Percentiles rank a stretch among this genome's conserved stretches.
These are phyloP conservation scores for Agrotis clavis DNA, from an alignment of 2,888 invertebrate genomes.

Conservation along the genomic window DNA sequence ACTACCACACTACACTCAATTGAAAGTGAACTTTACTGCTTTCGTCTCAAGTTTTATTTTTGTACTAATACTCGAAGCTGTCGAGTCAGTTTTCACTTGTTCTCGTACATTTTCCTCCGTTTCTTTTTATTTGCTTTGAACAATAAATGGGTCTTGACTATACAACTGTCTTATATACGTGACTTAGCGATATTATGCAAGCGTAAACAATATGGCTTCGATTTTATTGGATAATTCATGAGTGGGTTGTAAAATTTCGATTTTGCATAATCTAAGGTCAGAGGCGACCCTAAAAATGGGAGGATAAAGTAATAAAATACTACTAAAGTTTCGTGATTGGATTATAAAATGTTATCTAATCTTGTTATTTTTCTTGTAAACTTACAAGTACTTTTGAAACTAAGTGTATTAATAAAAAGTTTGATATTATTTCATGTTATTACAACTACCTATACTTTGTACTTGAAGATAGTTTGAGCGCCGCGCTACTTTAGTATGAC, in stretches of 20 bases:
- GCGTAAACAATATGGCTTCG: constrained; percentile 77
- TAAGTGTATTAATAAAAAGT: constrained; percentile 36
- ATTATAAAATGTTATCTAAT: constrained; percentile 63
- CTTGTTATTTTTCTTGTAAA: constrained; percentile 51
- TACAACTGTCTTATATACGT: constrained; percentile 80
- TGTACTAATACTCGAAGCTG: constrained; percentile 34
- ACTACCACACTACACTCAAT: constrained; percentile 46
- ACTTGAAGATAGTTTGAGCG: not conserved
- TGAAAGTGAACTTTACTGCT: constrained; percentile 66
- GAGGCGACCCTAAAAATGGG: constrained; percentile 62
- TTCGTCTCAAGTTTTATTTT: constrained; percentile 57
- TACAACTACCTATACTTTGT: constrained; percentile 14
- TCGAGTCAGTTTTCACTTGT: constrained; percentile 68
- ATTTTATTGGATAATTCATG: constrained; percentile 82
- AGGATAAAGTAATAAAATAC: constrained; percentile 71
- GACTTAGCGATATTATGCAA: constrained; percentile 78
- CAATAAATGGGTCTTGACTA: constrained; percentile 85
- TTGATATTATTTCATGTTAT: constrained; percentile 13
- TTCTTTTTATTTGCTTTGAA: constrained; percentile 86
- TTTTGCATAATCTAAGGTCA: constrained; percentile 76
- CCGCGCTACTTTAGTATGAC: not conserved
- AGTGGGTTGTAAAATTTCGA: constrained; percentile 74
- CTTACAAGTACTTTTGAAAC: constrained; percentile 38
- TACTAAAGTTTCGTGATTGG: constrained; percentile 62
- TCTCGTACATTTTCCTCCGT: constrained; percentile 73